phyloP scores from a whole-genome alignment of 2,888 invertebrate species.

The Drosophila parthenogenetica region DNA sequence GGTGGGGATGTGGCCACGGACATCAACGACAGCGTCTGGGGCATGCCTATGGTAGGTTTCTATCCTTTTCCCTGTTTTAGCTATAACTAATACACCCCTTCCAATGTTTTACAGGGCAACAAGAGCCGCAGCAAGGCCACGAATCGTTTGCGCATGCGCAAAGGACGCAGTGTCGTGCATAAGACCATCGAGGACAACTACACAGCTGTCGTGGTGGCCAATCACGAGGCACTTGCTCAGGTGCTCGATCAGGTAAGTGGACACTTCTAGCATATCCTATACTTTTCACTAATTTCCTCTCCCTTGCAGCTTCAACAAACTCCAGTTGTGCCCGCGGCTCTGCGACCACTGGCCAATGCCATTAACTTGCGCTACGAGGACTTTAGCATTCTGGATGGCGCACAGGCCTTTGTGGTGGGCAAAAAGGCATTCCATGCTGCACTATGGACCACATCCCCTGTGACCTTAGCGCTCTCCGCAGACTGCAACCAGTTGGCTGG shows the following conservation, averaged over 20 bases:
- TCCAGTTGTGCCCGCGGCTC: conserved; percentile 88
- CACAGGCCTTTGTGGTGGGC: conserved; percentile 87
- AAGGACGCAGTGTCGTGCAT: conserved; percentile 93
- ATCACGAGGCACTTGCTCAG: conserved; percentile 95
- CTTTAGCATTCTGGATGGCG: conserved; percentile 88
- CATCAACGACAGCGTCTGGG: conserved; percentile 85
- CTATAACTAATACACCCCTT: no score
- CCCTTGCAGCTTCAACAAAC: conserved; percentile 88
- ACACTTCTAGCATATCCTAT: fast-evolving
- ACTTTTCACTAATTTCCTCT: background rate
- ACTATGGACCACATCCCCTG: conserved; percentile 89
- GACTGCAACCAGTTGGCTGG: conserved; percentile 87
- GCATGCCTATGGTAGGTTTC: conserved; percentile 81
- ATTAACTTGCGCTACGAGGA: conserved; percentile 91
- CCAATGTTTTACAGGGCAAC: conserved; percentile 59
- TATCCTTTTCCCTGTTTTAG: background rate
- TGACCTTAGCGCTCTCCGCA: conserved; percentile 88
- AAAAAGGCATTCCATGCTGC: conserved; percentile 91
- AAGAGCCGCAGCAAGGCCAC: conserved; percentile 85
- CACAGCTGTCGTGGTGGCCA: conserved; percentile 94
- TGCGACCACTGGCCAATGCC: conserved; percentile 90
- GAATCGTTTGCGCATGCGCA: conserved; percentile 90
- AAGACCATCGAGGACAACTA: conserved; percentile 95
- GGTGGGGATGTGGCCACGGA: conserved; percentile 85
- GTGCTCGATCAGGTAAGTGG: conserved; percentile 93